phyloP scores from a whole-genome alignment of 2,888 invertebrate genomes.

The Cosmopolites sordidus region DNA sequence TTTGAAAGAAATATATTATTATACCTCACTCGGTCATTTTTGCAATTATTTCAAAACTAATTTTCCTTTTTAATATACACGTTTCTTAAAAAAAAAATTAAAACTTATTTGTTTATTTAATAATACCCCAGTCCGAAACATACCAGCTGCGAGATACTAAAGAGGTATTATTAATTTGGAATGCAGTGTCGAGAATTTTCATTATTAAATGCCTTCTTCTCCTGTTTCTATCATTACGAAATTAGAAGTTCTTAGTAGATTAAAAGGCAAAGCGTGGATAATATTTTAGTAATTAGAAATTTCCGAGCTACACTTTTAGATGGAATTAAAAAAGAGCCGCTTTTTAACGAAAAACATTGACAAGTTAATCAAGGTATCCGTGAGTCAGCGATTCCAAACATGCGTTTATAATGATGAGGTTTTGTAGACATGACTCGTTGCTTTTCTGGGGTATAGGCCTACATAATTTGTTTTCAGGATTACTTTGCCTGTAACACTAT shows the following conservation, averaged over 20 bases:
- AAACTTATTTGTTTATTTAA: too few species aligned
- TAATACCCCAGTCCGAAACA: too few species aligned
- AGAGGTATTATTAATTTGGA: not conserved
- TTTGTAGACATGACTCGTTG: slow-evolving; percentile 40
- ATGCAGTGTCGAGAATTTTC: not conserved
- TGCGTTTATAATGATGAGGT: slow-evolving; percentile 46
- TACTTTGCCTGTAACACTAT: slow-evolving; percentile 11
- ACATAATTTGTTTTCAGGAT: slow-evolving; percentile 34
- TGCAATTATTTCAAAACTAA: too few species aligned
- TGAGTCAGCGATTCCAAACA: slow-evolving; percentile 45
- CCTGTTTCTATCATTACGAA: slow-evolving; percentile 1
- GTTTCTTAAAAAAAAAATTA: too few species aligned
- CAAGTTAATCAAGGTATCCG: slow-evolving; percentile 46
- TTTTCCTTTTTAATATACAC: too few species aligned
- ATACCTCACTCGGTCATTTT: too few species aligned
- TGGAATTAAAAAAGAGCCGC: slow-evolving; percentile 40
- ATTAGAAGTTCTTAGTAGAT: slow-evolving; percentile 26
- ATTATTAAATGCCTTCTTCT: not conserved
- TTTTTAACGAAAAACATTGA: slow-evolving; percentile 47
- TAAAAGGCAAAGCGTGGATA: slow-evolving; percentile 35
- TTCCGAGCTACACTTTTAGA: slow-evolving; percentile 31
- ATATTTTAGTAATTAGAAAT: slow-evolving; percentile 39
- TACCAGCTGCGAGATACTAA: too few species aligned
- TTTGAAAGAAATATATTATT: too few species aligned
- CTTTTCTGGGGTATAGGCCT: slow-evolving; percentile 31